Percentiles rank a stretch among this genome's conserved stretches.
These are phyloP conservation scores for Leiothrix lutea DNA, from an alignment of 2,113 vertebrate genomes.

Conservation along the genomic window DNA sequence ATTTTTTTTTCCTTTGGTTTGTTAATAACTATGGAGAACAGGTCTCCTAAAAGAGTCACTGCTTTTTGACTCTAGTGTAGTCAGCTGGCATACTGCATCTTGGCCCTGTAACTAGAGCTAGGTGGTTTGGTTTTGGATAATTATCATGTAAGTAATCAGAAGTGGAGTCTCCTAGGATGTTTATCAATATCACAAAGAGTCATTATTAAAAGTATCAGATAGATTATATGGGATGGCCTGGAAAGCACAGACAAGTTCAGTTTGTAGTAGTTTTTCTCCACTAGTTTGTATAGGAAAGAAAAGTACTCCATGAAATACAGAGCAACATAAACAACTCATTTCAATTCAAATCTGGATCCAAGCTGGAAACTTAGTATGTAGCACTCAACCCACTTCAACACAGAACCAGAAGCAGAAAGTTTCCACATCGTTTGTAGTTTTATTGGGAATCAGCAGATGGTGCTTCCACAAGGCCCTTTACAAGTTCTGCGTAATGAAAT, in stretches of 20 bases:
- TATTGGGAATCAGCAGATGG: slow-evolving; percentile 18
- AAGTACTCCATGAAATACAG: neutral
- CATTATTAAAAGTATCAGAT: neutral
- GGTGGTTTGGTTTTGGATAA: neutral
- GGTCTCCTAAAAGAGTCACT: slow-evolving; percentile 23
- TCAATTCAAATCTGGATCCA: neutral
- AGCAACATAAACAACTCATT: neutral
- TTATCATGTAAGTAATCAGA: slow-evolving; percentile 28
- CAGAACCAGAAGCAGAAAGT: neutral
- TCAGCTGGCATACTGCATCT: neutral
- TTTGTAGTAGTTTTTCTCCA: neutral
- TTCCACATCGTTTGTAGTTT: neutral
- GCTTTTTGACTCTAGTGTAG: neutral
- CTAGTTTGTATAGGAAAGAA: neutral
- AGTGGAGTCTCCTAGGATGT: neutral
- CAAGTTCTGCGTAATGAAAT: neutral
- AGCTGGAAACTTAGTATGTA: neutral
- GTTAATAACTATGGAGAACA: slow-evolving; percentile 21
- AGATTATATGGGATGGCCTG: neutral
- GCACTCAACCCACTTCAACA: neutral
- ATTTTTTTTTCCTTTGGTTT: slow-evolving; percentile 28
- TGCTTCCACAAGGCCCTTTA: slow-evolving; percentile 9
- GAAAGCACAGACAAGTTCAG: neutral
- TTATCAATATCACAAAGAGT: neutral
- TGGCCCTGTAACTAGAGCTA: neutral